Conservation (phyloP, 2,113 vertebrate genomes). For the Mesocricetus auratus region DNA sequence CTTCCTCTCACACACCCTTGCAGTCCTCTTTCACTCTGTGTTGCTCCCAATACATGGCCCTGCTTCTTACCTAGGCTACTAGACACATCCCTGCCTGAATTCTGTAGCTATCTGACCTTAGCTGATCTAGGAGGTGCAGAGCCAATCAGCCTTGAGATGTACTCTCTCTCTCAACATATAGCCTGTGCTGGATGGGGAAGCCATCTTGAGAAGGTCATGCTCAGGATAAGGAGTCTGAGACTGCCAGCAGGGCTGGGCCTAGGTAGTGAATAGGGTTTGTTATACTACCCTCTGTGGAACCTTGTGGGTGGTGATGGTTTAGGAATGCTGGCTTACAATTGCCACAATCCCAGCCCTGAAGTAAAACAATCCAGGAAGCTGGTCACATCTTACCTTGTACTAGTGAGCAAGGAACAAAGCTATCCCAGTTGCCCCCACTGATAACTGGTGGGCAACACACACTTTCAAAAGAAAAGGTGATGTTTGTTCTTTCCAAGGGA, state of each 20-base stretch:
- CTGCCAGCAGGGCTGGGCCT: background rate
- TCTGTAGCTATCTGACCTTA: background rate
- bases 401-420: background rate
- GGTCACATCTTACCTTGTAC: background rate
- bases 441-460: background rate
- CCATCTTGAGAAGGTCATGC: background rate
- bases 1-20: too few species aligned
- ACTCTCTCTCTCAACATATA: background rate
- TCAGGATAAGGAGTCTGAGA: background rate
- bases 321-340: background rate
- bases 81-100: fast-evolving
- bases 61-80: too few species aligned
- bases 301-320: background rate
- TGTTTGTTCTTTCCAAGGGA: background rate
- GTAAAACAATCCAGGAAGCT: background rate
- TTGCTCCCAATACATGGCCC: background rate
- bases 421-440: background rate
- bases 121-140: background rate
- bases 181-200: background rate
- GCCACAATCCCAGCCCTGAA: background rate
- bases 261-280: background rate
- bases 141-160: background rate
- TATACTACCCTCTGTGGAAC: too few species aligned
- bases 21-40: background rate
- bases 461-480: background rate